Percentiles rank a stretch among this genome's conserved stretches.
phyloP scores from a whole-genome alignment of 2,888 invertebrate genomes.

The Notodonta ziczac region DNA sequence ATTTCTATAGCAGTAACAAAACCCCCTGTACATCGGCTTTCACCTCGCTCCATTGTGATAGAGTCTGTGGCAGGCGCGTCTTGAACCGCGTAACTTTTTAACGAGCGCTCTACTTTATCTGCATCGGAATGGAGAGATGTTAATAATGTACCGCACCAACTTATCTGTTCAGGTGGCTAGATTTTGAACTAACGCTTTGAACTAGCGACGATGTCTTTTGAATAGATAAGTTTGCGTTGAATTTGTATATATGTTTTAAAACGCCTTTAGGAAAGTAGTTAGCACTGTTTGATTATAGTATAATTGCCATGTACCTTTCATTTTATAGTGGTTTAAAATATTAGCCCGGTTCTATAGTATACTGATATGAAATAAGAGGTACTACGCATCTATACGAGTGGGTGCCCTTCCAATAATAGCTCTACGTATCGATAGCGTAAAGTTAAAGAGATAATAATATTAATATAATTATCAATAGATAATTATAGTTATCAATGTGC shows the following conservation, averaged over 20 bases:
- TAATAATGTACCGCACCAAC: not conserved
- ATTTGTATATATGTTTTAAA: not conserved
- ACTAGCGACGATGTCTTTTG: no score
- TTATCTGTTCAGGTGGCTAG: not conserved
- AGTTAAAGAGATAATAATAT: no score
- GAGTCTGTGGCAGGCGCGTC: constrained; percentile 47
- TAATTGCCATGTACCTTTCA: not conserved
- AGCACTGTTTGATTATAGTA: not conserved
- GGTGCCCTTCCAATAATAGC: no score
- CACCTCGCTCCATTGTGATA: constrained; percentile 57
- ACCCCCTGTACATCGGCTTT: constrained; percentile 42
- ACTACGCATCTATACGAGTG: no score
- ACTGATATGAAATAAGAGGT: no score
- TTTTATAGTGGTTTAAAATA: no score
- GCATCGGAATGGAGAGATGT: constrained; percentile 6
- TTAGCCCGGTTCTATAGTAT: no score
- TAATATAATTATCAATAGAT: no score
- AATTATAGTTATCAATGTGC: no score
- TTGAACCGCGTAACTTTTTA: constrained; percentile 61
- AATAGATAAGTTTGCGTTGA: no score
- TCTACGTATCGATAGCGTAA: no score
- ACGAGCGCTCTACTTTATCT: constrained; percentile 56
- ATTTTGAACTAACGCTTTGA: not conserved
- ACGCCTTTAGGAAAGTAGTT: not conserved
- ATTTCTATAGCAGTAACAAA: not conserved